Base-by-base conservation (phyloP, 1,140 invertebrate species). In the Brachionus angularis region DNA sequence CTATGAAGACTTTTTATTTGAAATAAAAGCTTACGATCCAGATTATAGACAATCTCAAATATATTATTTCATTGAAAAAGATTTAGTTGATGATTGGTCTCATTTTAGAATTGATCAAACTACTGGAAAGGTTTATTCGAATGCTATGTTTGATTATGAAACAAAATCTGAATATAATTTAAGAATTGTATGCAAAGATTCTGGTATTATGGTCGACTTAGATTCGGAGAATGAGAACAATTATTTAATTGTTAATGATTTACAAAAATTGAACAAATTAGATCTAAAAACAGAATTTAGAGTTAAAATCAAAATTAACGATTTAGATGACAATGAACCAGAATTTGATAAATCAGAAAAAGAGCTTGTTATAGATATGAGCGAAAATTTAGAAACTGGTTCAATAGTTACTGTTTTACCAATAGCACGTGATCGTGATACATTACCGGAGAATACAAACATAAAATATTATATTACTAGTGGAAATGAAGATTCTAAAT, bases 281-380 rank as follows among this genome's bases (percentile, higher is more conserved):
- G 62, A 67, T 5, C n/a, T 58, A 27, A 58, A 5, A 2, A 58
- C 53, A 21, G 53, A 58, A 29, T 58, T 39, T 58, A 58, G 31
- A 27, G 47, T 67, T 1, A 67, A 67, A 67, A 36, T 67, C 4
- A 34, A 34, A 31, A n/a, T 67, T 23, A 16, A 47, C 10, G 62
- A 67, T 47, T 50, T 67, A 23, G 62, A 67, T 36, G 62, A 67
- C 16, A 67, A 67, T 50, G 62, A 67, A n/a, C 62, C 62, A 1
- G 47, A 47, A 33, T 64, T 64, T 18, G 33, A 46, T 50, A 34
- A 21, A 4, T 18, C 18, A 21, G 39, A 46, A 33, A 47, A 36
- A 47, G 16, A 42, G 10, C n/a, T 62, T 27, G 23, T 62, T 61
- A 18, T 25, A 14, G 33, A 50, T 34, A 33, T 67, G 16, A 47